These are phyloP conservation scores for Drosophila mayri DNA, from an alignment of 1,140 invertebrate species.

Conservation along the genomic window DNA sequence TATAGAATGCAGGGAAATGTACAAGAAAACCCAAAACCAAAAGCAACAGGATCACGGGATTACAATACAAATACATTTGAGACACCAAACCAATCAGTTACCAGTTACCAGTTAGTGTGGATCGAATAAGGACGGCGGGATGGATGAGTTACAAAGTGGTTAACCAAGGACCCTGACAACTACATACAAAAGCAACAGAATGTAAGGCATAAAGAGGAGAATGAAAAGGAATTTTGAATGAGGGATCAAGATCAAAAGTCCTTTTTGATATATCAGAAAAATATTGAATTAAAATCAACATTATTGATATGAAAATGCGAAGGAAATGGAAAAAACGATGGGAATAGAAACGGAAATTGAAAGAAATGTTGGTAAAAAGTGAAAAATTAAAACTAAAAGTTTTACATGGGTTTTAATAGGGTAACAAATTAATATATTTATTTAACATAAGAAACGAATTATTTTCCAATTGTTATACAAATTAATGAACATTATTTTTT, in stretches of 20 bases:
- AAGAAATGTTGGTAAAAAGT: slow-evolving; percentile 20
- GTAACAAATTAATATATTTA: slow-evolving; percentile 52
- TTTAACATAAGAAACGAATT: slow-evolving; percentile 35
- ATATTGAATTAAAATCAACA: not conserved
- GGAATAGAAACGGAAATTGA: not conserved
- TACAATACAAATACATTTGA: not conserved
- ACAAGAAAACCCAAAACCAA: slow-evolving; percentile 11
- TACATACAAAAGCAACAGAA: slow-evolving; percentile 16
- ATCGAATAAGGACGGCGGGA: slow-evolving; percentile 1
- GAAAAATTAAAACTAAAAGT: slow-evolving; percentile 58
- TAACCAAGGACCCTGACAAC: not conserved
- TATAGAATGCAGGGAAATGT: not conserved
- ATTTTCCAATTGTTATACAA: slow-evolving; percentile 21
- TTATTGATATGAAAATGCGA: not conserved
- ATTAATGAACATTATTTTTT: slow-evolving; percentile 17
- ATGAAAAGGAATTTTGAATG: not conserved
- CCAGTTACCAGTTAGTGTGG: slow-evolving; percentile 24
- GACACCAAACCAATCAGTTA: slow-evolving; percentile 5
- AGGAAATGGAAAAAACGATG: not conserved
- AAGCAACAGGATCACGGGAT: not conserved
- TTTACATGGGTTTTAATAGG: slow-evolving; percentile 51
- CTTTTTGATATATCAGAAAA: no score
- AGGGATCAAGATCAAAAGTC: not conserved
- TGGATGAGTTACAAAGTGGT: slow-evolving; percentile 14
- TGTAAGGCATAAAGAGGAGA: not conserved